Percentiles rank a stretch among this genome's conserved stretches.
Evolutionary conservation across 1,140 invertebrate genomes (phyloP).

Genomic region (Pogonomyrmex barbatus): DNA sequence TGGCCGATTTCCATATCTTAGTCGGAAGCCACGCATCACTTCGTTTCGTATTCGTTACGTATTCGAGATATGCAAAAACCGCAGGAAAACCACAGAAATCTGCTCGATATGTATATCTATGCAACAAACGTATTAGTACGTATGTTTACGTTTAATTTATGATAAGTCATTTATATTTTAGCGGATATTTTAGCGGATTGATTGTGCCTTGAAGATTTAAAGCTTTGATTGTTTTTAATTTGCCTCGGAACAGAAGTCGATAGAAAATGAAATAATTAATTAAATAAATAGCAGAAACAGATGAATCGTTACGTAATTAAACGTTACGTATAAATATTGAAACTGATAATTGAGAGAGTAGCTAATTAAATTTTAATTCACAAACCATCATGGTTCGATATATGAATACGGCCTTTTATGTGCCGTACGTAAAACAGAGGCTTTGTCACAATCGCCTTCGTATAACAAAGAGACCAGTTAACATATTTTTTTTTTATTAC

Average conservation of each 20-base stretch:
- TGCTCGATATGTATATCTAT: neutral
- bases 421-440: neutral
- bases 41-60: neutral
- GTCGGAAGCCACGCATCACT: neutral
- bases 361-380: conserved; percentile 1
- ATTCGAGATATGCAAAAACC: neutral
- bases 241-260: neutral
- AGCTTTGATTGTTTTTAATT: neutral
- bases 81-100: neutral
- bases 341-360: neutral
- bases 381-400: neutral
- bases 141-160: neutral
- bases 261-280: neutral
- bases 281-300: neutral
- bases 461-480: neutral
- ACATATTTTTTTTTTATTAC: neutral
- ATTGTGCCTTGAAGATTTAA: neutral
- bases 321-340: conserved; percentile 13
- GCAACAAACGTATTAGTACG: neutral
- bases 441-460: neutral
- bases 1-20: conserved; percentile 32
- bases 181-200: too few species aligned
- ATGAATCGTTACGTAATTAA: conserved; percentile 23
- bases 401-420: neutral
- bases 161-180: neutral